Percentiles rank a stretch among this genome's conserved stretches.
phyloP scores from a whole-genome alignment of 2,888 invertebrate species.

The Ernsta delagoae region DNA sequence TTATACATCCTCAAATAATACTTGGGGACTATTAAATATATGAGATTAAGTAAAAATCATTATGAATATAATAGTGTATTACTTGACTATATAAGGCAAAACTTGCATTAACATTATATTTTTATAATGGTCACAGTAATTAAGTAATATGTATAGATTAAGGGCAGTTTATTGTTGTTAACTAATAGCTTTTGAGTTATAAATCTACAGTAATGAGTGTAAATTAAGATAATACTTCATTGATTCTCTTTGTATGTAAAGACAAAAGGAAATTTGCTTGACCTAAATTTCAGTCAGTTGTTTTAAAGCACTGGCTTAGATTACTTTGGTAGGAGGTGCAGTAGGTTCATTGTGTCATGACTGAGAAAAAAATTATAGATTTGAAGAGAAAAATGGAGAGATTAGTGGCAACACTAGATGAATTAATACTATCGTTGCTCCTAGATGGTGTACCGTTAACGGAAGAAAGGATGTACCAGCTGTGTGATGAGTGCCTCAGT shows the following conservation, averaged over 20 bases:
- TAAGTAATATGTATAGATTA: not conserved
- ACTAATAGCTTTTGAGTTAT: too few relatives aligned
- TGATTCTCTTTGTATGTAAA: conserved; percentile 1
- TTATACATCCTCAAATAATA: too few relatives aligned
- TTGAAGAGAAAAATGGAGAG: conserved; percentile 37
- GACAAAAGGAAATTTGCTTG: not conserved
- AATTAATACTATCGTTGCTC: conserved; percentile 49
- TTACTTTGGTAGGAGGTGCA: not conserved
- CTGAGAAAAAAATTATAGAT: conserved; percentile 18
- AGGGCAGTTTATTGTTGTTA: not conserved
- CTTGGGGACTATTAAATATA: too few relatives aligned
- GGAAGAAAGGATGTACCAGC: conserved; percentile 89
- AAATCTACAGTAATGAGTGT: not conserved
- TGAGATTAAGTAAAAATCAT: too few relatives aligned
- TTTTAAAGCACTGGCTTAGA: not conserved
- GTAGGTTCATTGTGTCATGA: not conserved
- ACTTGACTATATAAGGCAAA: too few relatives aligned
- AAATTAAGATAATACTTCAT: conserved; percentile 7
- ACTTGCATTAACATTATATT: too few relatives aligned
- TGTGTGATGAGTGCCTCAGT: conserved; percentile 90
- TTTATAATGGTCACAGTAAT: not conserved
- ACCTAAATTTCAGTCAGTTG: not conserved
- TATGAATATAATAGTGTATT: too few relatives aligned
- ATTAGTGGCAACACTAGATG: conserved; percentile 54
- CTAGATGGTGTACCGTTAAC: conserved; percentile 86